A percentile compares a stretch with the other conserved stretches of the same genome.
Evolutionary conservation across 1,140 invertebrate genomes (phyloP).

Genomic region (Trachelipus rathkii): DNA sequence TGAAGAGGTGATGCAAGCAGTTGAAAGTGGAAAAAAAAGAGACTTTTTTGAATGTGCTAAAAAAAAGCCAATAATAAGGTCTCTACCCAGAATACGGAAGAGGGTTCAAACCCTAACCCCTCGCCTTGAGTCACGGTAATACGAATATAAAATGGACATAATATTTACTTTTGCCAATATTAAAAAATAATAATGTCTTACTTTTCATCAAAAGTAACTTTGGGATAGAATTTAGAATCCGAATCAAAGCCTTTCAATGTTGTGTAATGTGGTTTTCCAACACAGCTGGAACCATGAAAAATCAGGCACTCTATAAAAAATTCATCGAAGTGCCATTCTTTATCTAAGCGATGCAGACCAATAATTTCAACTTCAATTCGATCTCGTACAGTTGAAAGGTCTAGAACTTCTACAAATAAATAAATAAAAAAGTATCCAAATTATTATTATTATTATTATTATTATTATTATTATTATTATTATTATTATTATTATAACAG

Average conservation of each 20-base stretch:
- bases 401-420: slow-evolving; percentile 32
- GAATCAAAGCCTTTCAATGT: slow-evolving; percentile 61
- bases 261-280: slow-evolving; percentile 65
- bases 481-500: background rate
- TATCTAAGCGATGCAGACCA: slow-evolving; percentile 72
- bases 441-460: too few relatives aligned
- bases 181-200: slow-evolving; percentile 50
- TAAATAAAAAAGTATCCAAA: too few relatives aligned
- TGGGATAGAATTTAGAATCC: slow-evolving; percentile 63
- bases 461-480: background rate
- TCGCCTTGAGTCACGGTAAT: too few relatives aligned
- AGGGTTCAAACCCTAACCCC: too few relatives aligned
- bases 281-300: slow-evolving; percentile 75
- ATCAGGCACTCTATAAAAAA: slow-evolving; percentile 77
- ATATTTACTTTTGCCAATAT: background rate
- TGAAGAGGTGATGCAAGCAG: too few relatives aligned
- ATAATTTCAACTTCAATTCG: slow-evolving; percentile 76
- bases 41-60: too few relatives aligned
- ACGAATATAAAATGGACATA: background rate
- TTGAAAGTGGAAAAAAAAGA: too few relatives aligned
- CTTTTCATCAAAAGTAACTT: slow-evolving; percentile 80
- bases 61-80: too few relatives aligned
- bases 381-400: slow-evolving; percentile 64
- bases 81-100: too few relatives aligned
- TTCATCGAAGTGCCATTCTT: slow-evolving; percentile 75